phyloP scores from a whole-genome alignment of 2,113 vertebrate genomes.

The Chamaetylas fuelleborni region DNA sequence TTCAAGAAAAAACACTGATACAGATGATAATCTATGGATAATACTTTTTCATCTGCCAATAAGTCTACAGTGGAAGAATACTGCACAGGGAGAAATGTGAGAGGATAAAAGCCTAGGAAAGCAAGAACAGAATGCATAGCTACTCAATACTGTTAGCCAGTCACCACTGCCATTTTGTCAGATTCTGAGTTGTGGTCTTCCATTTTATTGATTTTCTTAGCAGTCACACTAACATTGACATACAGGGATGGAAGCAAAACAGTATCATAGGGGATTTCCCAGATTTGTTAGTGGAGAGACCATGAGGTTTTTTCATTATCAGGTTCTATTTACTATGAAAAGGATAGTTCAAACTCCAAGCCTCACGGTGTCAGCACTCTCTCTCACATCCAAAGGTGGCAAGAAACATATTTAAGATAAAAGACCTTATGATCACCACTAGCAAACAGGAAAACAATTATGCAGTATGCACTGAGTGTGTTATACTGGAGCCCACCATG shows the following conservation, averaged over 20 bases:
- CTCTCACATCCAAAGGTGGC: neutral
- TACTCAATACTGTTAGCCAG: neutral
- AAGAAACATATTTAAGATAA: slow-evolving; percentile 45
- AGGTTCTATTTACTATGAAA: neutral
- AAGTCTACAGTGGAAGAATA: neutral
- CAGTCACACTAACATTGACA: neutral
- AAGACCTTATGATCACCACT: neutral
- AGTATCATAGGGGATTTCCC: neutral
- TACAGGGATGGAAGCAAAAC: neutral
- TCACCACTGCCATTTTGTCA: neutral
- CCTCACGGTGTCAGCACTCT: neutral
- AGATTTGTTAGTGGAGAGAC: neutral
- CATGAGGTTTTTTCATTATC: neutral
- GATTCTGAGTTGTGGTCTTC: neutral
- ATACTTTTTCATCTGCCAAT: neutral
- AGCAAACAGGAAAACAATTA: slow-evolving; percentile 42
- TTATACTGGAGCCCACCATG: neutral
- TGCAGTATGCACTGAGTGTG: neutral
- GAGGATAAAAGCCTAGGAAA: neutral
- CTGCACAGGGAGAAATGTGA: neutral
- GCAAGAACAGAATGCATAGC: neutral
- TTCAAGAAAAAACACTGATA: neutral
- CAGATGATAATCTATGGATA: neutral
- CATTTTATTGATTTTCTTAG: neutral
- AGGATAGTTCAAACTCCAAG: slow-evolving; percentile 1